Evolutionary conservation across 1,140 invertebrate species (phyloP).

Genomic region (Cherax quadricarinatus): DNA sequence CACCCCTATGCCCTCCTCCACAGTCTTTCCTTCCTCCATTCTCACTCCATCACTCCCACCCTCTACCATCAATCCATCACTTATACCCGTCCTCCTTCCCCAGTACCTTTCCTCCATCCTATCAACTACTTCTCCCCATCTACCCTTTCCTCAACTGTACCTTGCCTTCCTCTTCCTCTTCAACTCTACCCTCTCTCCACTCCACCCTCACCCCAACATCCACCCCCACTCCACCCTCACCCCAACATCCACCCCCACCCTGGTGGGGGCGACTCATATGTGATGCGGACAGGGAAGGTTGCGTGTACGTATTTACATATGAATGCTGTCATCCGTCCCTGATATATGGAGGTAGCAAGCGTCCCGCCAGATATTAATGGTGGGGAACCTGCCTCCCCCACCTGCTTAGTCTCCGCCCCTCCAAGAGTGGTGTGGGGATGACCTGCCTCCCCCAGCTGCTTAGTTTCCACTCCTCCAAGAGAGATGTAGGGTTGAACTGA

Average conservation of each 20-base stretch:
- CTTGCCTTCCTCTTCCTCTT: neutral
- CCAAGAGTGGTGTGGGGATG: neutral
- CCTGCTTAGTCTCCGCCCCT: conserved; percentile 4
- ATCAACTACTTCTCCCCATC: neutral
- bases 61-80: too few relatives aligned
- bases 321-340: conserved; percentile 65
- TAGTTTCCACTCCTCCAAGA: too few relatives aligned
- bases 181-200: neutral
- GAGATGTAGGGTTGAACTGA: too few relatives aligned
- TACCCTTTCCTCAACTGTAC: neutral
- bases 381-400: neutral
- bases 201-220: neutral
- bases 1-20: neutral
- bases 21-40: neutral
- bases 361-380: conserved; percentile 65
- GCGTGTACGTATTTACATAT: conserved; percentile 67
- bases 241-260: neutral
- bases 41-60: neutral
- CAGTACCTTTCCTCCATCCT: too few relatives aligned
- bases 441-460: neutral
- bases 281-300: conserved; percentile 10
- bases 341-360: conserved; percentile 68
- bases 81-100: too few relatives aligned
- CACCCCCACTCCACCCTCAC: neutral
- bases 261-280: neutral